A percentile compares a stretch with the other conserved stretches of the same genome.
These are phyloP conservation scores for Calliopum simillimum DNA, from an alignment of 2,888 invertebrate species.

Conservation along the genomic window DNA sequence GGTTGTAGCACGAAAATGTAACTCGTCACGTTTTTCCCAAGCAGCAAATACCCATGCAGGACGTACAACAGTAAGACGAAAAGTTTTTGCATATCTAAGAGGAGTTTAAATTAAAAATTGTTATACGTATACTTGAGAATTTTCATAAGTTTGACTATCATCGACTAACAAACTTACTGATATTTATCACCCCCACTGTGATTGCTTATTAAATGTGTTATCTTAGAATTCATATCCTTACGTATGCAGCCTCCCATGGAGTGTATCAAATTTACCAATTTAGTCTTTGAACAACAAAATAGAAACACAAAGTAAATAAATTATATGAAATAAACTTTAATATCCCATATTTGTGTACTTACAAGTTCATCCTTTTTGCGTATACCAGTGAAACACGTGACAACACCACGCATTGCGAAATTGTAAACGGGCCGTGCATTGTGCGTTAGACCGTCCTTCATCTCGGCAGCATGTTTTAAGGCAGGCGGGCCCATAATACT, in stretches of 20 bases:
- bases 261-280: conserved; percentile 89
- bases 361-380: conserved; percentile 91
- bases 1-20: conserved; percentile 77
- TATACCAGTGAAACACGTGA: conserved; percentile 94
- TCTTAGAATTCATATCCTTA: conserved; percentile 87
- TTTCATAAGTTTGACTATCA: too few relatives aligned
- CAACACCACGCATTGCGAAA: conserved; percentile 87
- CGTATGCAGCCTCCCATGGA: conserved; percentile 97
- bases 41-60: conserved; percentile 88
- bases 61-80: conserved; percentile 89
- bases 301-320: not conserved
- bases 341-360: conserved; percentile 46
- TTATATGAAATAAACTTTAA: not conserved
- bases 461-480: conserved; percentile 79
- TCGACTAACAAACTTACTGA: conserved; percentile 69
- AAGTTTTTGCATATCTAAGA: conserved; percentile 86
- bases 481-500: conserved; percentile 86
- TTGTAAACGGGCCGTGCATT: conserved; percentile 87
- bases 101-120: not conserved
- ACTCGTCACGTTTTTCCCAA: conserved; percentile 84
- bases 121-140: too few relatives aligned
- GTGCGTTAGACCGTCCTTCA: conserved; percentile 76
- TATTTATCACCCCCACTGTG: conserved; percentile 92
- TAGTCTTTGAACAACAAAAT: conserved; percentile 73
- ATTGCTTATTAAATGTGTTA: conserved; percentile 94